Evolutionary conservation across 2,888 invertebrate species (phyloP).

Genomic region (Macaria liturata): DNA sequence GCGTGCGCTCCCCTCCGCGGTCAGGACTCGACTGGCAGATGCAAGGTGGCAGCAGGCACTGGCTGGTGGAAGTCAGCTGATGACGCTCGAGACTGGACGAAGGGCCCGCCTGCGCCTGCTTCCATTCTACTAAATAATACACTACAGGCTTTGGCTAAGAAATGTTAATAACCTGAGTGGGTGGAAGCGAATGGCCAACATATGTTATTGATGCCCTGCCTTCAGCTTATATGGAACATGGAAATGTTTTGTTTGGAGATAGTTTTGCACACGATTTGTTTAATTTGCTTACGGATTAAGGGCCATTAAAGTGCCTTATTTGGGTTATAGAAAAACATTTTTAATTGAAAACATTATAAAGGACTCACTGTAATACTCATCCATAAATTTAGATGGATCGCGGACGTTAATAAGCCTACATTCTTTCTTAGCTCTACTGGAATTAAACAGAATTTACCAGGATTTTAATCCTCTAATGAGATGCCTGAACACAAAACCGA

Average conservation of each 20-base stretch:
- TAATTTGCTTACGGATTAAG: too few species aligned
- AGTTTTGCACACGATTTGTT: conserved; percentile 2
- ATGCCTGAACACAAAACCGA: too few species aligned
- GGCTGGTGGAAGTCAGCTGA: conserved; percentile 28
- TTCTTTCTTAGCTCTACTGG: too few species aligned
- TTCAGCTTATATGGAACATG: not conserved
- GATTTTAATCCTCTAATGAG: too few species aligned
- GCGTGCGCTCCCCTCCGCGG: conserved; percentile 33
- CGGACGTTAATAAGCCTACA: too few species aligned
- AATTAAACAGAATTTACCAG: too few species aligned
- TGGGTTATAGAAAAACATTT: too few species aligned
- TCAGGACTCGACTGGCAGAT: conserved; percentile 22
- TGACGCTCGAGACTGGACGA: conserved; percentile 36
- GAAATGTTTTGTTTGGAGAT: not conserved
- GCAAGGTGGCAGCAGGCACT: conserved; percentile 1
- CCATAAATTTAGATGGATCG: too few species aligned
- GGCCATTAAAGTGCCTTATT: too few species aligned
- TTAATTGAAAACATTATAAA: too few species aligned
- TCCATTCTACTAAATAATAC: conserved; percentile 19
- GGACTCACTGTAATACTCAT: too few species aligned
- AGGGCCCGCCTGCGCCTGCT: conserved; percentile 35
- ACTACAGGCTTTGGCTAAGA: conserved; percentile 15
- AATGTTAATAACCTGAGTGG: conserved; percentile 26
- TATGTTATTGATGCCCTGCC: conserved; percentile 1
- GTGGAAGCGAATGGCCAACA: conserved; percentile 13